These are phyloP conservation scores for Acrocephalus scirpaceus DNA, from an alignment of 2,797 vertebrate genomes.

Conservation along the genomic window DNA sequence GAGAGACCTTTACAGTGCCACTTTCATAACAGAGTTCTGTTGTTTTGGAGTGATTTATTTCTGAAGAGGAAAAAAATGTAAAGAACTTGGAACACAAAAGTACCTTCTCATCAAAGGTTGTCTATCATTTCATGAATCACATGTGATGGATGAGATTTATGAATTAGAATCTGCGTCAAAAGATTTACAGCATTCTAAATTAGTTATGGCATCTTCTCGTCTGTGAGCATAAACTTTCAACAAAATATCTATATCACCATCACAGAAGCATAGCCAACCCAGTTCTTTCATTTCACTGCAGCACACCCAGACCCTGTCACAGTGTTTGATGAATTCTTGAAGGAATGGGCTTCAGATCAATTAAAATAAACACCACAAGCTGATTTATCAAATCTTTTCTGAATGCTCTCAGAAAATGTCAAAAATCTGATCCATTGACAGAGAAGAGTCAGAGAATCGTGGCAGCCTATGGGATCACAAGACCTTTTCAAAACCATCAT, in stretches of 20 bases:
- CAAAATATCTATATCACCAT: slow-evolving; percentile 80
- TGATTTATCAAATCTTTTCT: slow-evolving; percentile 88
- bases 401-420: slow-evolving; percentile 85
- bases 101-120: slow-evolving; percentile 80
- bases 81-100: slow-evolving; percentile 80
- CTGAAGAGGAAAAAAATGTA: slow-evolving; percentile 70
- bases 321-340: slow-evolving; percentile 82
- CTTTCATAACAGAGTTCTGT: slow-evolving; percentile 73
- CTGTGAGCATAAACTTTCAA: slow-evolving; percentile 76
- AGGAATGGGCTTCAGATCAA: slow-evolving; percentile 85
- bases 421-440: slow-evolving; percentile 87
- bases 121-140: slow-evolving; percentile 82
- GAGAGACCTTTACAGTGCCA: slow-evolving; percentile 41
- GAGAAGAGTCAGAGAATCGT: slow-evolving; percentile 85
- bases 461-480: slow-evolving; percentile 88
- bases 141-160: slow-evolving; percentile 82
- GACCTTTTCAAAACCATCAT: slow-evolving; percentile 91
- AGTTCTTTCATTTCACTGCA: slow-evolving; percentile 71
- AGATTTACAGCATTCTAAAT: slow-evolving; percentile 82
- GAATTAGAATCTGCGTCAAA: slow-evolving; percentile 79
- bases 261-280: slow-evolving; percentile 71
- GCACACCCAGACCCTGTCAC: slow-evolving; percentile 77
- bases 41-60: slow-evolving; percentile 80
- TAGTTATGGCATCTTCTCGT: slow-evolving; percentile 80
- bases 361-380: slow-evolving; percentile 86